Conservation (phyloP, 23 tunicate species). For the Diplosoma virens region DNA sequence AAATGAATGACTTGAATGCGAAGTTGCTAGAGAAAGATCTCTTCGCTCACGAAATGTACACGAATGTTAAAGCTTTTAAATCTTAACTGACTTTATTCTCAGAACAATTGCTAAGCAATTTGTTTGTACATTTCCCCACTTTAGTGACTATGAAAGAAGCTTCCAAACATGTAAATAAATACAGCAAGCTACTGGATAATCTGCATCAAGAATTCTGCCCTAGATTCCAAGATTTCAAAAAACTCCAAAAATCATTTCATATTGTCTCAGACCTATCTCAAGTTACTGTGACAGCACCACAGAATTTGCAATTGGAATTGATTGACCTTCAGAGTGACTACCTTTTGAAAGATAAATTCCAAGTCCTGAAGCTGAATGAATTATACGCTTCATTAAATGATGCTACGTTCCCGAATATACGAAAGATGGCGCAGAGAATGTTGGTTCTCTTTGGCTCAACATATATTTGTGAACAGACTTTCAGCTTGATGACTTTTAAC, state of each 20-base stretch:
- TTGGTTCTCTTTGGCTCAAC: slow-evolving; percentile 19
- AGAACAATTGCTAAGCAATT: slow-evolving; percentile 14
- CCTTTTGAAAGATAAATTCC: slow-evolving; percentile 25
- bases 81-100: slow-evolving; percentile 12
- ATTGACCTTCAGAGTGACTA: slow-evolving; percentile 34
- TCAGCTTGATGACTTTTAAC: slow-evolving; percentile 24
- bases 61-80: slow-evolving; percentile 21
- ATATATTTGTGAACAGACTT: slow-evolving; percentile 22
- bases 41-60: slow-evolving; percentile 24
- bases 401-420: slow-evolving; percentile 7
- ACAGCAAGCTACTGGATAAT: slow-evolving; percentile 25
- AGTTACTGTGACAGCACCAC: slow-evolving; percentile 19
- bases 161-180: slow-evolving; percentile 14
- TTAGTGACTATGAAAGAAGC: slow-evolving; percentile 30
- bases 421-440: slow-evolving; percentile 27
- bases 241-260: slow-evolving; percentile 18
- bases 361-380: slow-evolving; percentile 29
- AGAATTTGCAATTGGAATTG: slow-evolving; percentile 12
- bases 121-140: slow-evolving; percentile 16
- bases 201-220: slow-evolving; percentile 31
- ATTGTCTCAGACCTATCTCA: slow-evolving; percentile 13
- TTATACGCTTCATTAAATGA: slow-evolving; percentile 2
- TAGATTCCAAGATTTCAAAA: too few relatives aligned
- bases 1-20: slow-evolving; percentile 30
- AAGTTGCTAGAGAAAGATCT: slow-evolving; percentile 23